These are phyloP conservation scores for Eupithecia abbreviata DNA, from an alignment of 2,888 invertebrate genomes.

Conservation along the genomic window DNA sequence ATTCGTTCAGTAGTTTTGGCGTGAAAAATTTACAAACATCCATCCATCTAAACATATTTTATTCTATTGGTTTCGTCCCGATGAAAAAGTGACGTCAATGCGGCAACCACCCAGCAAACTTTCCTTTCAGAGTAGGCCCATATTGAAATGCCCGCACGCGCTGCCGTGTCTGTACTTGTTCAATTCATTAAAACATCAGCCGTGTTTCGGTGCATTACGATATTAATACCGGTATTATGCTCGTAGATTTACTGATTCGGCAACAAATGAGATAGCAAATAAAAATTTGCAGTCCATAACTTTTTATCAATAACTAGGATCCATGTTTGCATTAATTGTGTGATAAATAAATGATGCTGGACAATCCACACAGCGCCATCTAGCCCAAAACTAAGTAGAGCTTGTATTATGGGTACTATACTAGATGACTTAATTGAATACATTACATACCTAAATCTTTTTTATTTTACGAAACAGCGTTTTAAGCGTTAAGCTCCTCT, in stretches of 20 bases:
- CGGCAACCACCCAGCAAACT: neutral
- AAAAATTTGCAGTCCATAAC: neutral
- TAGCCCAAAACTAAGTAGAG: too few relatives aligned
- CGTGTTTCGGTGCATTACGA: conserved; percentile 25
- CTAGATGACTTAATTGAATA: too few relatives aligned
- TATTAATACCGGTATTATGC: conserved; percentile 16
- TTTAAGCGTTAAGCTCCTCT: too few relatives aligned
- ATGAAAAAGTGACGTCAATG: neutral
- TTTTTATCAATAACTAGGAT: neutral
- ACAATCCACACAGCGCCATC: too few relatives aligned
- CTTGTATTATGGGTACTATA: too few relatives aligned
- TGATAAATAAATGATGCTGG: too few relatives aligned
- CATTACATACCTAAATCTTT: too few relatives aligned
- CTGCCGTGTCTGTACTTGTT: conserved; percentile 28
- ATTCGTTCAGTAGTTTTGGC: too few relatives aligned
- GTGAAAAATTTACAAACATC: too few relatives aligned
- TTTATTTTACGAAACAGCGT: too few relatives aligned
- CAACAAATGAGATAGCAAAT: neutral
- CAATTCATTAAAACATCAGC: conserved; percentile 36
- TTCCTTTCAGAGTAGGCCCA: conserved; percentile 23
- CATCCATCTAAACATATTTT: neutral
- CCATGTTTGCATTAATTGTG: neutral
- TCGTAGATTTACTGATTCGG: conserved; percentile 11
- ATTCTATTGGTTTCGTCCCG: neutral
- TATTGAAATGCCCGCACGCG: conserved; percentile 35